phyloP scores from a whole-genome alignment of 2,888 invertebrate genomes.

The Cabera pusaria region DNA sequence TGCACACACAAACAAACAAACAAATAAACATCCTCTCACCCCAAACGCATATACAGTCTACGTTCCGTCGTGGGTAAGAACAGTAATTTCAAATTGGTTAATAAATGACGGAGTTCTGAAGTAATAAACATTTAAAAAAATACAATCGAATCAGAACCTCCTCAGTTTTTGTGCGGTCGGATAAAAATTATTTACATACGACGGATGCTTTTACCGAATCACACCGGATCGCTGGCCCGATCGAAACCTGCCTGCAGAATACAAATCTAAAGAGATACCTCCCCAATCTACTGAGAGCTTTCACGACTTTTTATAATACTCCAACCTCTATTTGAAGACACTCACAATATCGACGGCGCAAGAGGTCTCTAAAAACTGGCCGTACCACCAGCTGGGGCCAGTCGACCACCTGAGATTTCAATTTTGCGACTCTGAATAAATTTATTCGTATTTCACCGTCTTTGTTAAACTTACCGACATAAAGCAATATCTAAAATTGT shows the following conservation, averaged over 20 bases:
- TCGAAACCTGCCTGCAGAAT: constrained; percentile 57
- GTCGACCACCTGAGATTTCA: constrained; percentile 79
- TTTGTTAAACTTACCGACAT: constrained; percentile 56
- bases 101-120: too few species aligned
- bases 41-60: too few species aligned
- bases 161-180: too few species aligned
- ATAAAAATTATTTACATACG: constrained; percentile 44
- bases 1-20: too few species aligned
- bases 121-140: too few species aligned
- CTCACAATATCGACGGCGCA: constrained; percentile 33
- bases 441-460: constrained; percentile 68
- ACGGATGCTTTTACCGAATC: constrained; percentile 59
- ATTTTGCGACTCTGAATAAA: constrained; percentile 75
- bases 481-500: constrained; percentile 43
- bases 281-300: constrained; percentile 48
- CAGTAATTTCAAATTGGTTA: too few species aligned
- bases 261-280: constrained; percentile 62
- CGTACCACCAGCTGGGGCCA: constrained; percentile 40
- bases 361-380: constrained; percentile 47
- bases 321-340: constrained; percentile 29
- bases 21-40: too few species aligned
- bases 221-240: constrained; percentile 53
- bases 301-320: constrained; percentile 39
- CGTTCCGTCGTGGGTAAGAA: too few species aligned
- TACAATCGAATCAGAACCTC: too few species aligned